Evolutionary conservation across 2,113 vertebrate genomes (phyloP).

Genomic region (Guaruba guarouba): DNA sequence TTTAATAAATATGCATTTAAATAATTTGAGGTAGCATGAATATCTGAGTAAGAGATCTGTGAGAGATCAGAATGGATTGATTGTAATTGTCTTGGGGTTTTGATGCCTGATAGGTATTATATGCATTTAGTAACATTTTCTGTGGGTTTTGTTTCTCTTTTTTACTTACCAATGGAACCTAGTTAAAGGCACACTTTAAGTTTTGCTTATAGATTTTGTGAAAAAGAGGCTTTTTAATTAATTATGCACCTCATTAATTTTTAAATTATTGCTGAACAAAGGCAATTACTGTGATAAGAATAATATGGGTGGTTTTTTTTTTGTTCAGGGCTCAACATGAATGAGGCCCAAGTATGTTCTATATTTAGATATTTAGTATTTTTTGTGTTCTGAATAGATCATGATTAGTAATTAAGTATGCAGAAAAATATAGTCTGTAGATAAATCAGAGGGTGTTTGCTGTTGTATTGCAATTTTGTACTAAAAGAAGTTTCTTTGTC

Average conservation of each 20-base stretch:
- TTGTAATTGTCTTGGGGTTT: not conserved
- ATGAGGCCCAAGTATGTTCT: not conserved
- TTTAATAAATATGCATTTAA: not conserved
- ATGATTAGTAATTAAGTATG: not conserved
- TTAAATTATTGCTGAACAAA: not conserved
- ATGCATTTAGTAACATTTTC: not conserved
- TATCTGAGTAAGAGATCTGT: not conserved
- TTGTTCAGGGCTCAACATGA: not conserved
- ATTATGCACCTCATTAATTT: not conserved
- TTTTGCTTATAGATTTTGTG: not conserved
- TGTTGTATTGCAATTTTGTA: not conserved
- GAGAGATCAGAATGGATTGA: not conserved
- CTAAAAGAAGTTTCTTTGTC: not conserved
- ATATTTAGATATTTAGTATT: not conserved
- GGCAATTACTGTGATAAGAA: not conserved
- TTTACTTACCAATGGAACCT: not conserved
- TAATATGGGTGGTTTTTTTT: not conserved
- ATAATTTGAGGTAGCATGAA: not conserved
- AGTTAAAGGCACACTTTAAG: not conserved
- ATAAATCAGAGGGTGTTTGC: not conserved
- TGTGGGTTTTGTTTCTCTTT: not conserved
- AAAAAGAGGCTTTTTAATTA: not conserved
- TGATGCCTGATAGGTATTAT: not conserved
- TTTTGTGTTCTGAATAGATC: not conserved
- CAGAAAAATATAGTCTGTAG: not conserved